Evolutionary conservation across 1,140 invertebrate species (phyloP), one percentile per base, ranked within the genome.

Genomic region (Sitophilus oryzae): DNA sequence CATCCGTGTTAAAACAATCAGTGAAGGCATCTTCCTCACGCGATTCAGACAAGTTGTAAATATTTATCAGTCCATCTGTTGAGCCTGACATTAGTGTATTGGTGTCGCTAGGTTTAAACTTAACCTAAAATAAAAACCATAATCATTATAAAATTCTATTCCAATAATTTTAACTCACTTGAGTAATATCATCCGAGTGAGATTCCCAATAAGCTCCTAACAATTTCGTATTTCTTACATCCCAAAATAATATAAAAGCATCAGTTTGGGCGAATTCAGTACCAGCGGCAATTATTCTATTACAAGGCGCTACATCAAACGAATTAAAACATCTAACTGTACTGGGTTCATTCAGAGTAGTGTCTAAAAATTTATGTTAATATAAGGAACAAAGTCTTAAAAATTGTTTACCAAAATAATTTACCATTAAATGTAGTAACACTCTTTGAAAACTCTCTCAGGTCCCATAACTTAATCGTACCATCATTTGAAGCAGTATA

Each of bases 121-220:
- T 66, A 3, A 70, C 59, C 63, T 68, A 41, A n/a, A 58, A 50
- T 16, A 34, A 6, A 46, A 6, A 6, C 18, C 6, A 16, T 11
- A 10, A 18, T 8, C 16, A 16, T 19, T 14, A n/a, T 20, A 16
- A 50, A 56, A 49, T 50, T 50, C 43, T 35, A 55, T 3, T 35
- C 16, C 18, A 45, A 30, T 14, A 44, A 16, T 36, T 44, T 25
- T 43, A 25, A 49, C 47, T 52, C 67, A 86, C 83, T 68, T 86
- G 78, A 22, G 88, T 89, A 9, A 95, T 79, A 70, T 93, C 90
- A 73, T 91, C 88, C 56, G 82, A 81, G 64, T 93, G 90, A 20
- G 84, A 86, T 63, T 93, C 85, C 82, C 84, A 88, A 69, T 93
- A 96, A 8, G 83, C 87, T 2, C 91, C 91, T 3, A 93, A 70